A percentile compares a stretch with the other conserved stretches of the same genome.
Evolutionary conservation across 2,888 invertebrate genomes (phyloP).

Genomic region (Drosophila flavopinicola): DNA sequence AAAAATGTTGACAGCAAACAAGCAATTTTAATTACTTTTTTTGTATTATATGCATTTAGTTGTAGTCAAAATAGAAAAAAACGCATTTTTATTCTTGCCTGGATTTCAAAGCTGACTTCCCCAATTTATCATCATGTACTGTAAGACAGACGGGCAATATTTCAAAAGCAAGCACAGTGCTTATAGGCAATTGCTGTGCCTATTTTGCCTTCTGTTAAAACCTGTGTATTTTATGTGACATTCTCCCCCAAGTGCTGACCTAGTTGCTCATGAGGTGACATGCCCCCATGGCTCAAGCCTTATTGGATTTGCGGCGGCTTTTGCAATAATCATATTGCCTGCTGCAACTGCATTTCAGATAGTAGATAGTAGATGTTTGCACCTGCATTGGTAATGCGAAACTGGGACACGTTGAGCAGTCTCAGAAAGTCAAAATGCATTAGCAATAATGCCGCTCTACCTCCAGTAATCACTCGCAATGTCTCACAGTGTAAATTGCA

Average conservation of each 20-base stretch:
- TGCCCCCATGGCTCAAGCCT: conserved; percentile 28
- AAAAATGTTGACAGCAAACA: too few species aligned
- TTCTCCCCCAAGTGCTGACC: conserved; percentile 48
- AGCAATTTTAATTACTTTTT: too few species aligned
- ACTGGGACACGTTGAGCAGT: conserved; percentile 52
- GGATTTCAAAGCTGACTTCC: too few species aligned
- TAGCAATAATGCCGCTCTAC: conserved; percentile 41
- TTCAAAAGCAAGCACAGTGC: not conserved
- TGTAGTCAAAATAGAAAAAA: too few species aligned
- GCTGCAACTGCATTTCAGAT: conserved; percentile 12
- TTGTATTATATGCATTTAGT: too few species aligned
- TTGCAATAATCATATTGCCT: conserved; percentile 66
- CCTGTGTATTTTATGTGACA: conserved; percentile 10
- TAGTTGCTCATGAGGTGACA: conserved; percentile 43
- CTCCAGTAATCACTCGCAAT: not conserved
- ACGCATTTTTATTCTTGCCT: too few species aligned
- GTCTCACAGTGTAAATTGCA: conserved; percentile 31
- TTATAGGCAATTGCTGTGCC: conserved; percentile 15
- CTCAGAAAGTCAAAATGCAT: conserved; percentile 61
- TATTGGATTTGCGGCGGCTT: conserved; percentile 57
- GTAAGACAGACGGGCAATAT: not conserved
- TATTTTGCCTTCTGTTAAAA: conserved; percentile 8
- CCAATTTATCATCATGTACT: not conserved
- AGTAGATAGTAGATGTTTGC: conserved; percentile 11
- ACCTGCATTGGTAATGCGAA: conserved; percentile 22